A percentile compares a stretch with the other conserved stretches of the same genome.
phyloP scores from a whole-genome alignment of 2,888 invertebrate species.

The Drosophila subquinaria region DNA sequence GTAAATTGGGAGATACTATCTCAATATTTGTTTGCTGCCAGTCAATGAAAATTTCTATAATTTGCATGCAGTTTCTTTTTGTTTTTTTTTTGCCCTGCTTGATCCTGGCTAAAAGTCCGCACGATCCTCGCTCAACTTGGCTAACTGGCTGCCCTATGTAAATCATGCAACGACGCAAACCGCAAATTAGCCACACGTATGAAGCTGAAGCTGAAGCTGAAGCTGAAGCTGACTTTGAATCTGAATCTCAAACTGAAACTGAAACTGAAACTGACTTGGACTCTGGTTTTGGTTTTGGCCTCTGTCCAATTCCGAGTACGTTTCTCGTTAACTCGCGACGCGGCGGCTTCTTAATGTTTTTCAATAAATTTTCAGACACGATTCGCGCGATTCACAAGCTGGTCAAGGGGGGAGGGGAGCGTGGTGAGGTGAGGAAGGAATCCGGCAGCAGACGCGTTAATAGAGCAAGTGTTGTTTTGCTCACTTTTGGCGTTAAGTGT shows the following conservation, averaged over 20 bases:
- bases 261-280: not conserved
- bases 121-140: not conserved
- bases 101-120: not conserved
- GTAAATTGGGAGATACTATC: constrained; percentile 41
- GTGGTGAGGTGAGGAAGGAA: constrained; percentile 1
- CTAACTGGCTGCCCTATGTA: constrained; percentile 66
- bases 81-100: constrained; percentile 7
- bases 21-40: constrained; percentile 74
- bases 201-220: constrained; percentile 12
- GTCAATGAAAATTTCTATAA: constrained; percentile 80
- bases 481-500: constrained; percentile 84
- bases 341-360: constrained; percentile 68
- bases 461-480: constrained; percentile 84
- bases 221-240: not conserved
- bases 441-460: constrained; percentile 60
- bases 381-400: constrained; percentile 15
- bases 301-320: constrained; percentile 31
- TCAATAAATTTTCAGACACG: constrained; percentile 72
- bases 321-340: constrained; percentile 70
- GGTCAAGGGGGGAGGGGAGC: no score
- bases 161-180: constrained; percentile 72
- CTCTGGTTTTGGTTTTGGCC: not conserved
- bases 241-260: not conserved
- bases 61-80: constrained; percentile 66
- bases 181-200: constrained; percentile 82